phyloP scores from a whole-genome alignment of 1,140 invertebrate genomes.

The Drosophila nikananu region DNA sequence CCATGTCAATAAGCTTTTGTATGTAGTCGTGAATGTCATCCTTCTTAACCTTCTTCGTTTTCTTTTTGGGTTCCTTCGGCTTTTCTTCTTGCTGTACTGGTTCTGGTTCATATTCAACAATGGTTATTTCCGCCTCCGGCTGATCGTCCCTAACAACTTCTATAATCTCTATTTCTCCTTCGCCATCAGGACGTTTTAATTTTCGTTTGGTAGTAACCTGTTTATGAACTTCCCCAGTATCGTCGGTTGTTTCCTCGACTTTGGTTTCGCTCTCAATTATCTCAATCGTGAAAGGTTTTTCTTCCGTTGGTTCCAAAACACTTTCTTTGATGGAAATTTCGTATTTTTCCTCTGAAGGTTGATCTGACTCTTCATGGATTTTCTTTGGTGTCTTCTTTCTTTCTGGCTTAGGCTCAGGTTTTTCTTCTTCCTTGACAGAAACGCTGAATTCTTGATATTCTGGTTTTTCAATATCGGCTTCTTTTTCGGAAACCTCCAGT shows the following conservation, averaged over 20 bases:
- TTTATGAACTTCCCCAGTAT: constrained; percentile 78
- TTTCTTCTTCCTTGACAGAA: constrained; percentile 43
- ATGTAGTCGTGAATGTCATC: constrained; percentile 81
- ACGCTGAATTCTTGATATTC: constrained; percentile 27
- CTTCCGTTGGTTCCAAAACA: constrained; percentile 27
- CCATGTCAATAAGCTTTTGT: constrained; percentile 72
- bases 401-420: constrained; percentile 11
- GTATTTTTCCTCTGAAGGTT: constrained; percentile 35
- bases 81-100: constrained; percentile 56
- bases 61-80: constrained; percentile 67
- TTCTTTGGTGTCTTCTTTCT: constrained; percentile 37
- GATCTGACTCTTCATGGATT: constrained; percentile 1
- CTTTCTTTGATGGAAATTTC: constrained; percentile 60
- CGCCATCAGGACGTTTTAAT: constrained; percentile 80
- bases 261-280: constrained; percentile 74
- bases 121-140: constrained; percentile 78
- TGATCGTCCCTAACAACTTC: constrained; percentile 84
- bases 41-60: constrained; percentile 71
- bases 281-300: constrained; percentile 47
- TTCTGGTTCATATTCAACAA: constrained; percentile 73
- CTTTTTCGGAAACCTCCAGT: constrained; percentile 26
- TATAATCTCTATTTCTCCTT: constrained; percentile 84
- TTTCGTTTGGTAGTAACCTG: constrained; percentile 85
- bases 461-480: constrained; percentile 56
- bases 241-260: constrained; percentile 69